Evolutionary conservation across 64 coral and sea anemone genomes (phyloP).

Genomic region (Exaiptasia diaphana): DNA sequence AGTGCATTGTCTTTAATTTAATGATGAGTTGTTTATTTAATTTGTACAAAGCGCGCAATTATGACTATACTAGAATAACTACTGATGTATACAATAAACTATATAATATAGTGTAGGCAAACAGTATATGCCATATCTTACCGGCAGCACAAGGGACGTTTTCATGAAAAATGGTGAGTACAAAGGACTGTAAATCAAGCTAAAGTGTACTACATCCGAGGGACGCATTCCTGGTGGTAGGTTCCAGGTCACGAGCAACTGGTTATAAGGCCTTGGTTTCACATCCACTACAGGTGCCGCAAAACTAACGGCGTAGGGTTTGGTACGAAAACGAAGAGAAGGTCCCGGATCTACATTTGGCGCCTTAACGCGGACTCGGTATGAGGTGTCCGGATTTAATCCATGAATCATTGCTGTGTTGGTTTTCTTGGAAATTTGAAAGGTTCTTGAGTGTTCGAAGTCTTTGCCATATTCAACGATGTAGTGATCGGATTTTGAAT

Average conservation of each 20-base stretch:
- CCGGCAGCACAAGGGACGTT: neutral
- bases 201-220: neutral
- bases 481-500: neutral
- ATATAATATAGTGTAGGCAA: too few relatives aligned
- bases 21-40: neutral
- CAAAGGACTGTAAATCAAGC: neutral
- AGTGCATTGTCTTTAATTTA: neutral
- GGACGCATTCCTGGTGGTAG: neutral
- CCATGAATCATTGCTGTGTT: neutral
- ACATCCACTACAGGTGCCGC: neutral
- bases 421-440: neutral
- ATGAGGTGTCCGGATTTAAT: neutral
- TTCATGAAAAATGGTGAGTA: neutral
- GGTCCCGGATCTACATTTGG: neutral
- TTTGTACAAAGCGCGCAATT: neutral
- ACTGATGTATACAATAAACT: neutral
- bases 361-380: neutral
- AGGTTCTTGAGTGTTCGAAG: neutral
- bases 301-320: neutral
- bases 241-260: neutral
- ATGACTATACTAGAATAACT: neutral
- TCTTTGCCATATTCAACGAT: neutral
- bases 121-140: too few relatives aligned
- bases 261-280: neutral
- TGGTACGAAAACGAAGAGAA: neutral